Percentiles rank a stretch among this genome's conserved stretches.
phyloP scores from a whole-genome alignment of 2,797 vertebrate species.

The Nyctibius grandis region DNA sequence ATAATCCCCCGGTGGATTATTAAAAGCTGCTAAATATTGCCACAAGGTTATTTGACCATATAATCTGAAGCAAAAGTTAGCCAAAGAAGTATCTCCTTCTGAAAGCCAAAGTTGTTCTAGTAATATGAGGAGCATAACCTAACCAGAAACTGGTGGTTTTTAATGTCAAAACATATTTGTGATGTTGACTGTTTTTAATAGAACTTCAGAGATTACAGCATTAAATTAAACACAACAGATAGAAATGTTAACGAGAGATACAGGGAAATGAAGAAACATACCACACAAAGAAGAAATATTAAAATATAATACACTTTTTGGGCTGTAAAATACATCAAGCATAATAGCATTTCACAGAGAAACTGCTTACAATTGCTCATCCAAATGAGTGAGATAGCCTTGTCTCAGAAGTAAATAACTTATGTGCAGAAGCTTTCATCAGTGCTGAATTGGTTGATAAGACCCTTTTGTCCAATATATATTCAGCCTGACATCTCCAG shows the following conservation, averaged over 20 bases:
- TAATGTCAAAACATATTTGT: neutral
- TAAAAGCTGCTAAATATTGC: neutral
- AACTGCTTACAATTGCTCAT: conserved; percentile 22
- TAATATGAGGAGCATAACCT: neutral
- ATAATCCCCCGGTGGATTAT: neutral
- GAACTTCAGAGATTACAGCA: conserved; percentile 7
- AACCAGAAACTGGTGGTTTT: neutral
- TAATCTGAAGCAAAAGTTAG: neutral
- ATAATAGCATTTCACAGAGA: neutral
- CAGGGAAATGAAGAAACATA: neutral
- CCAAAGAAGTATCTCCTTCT: neutral
- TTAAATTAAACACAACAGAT: conserved; percentile 4
- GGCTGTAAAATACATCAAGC: conserved; percentile 5
- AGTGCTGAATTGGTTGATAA: neutral
- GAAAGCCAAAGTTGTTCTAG: neutral
- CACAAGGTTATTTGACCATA: neutral
- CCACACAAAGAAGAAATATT: neutral
- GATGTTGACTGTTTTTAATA: neutral
- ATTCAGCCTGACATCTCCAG: neutral
- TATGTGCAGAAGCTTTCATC: neutral
- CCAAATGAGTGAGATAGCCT: neutral
- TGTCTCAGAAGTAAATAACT: conserved; percentile 6
- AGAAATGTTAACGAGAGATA: conserved; percentile 17
- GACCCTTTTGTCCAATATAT: neutral
- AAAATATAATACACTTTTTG: neutral